Evolutionary conservation across 1,140 invertebrate species (phyloP).

Genomic region (Scaptomyza montana): DNA sequence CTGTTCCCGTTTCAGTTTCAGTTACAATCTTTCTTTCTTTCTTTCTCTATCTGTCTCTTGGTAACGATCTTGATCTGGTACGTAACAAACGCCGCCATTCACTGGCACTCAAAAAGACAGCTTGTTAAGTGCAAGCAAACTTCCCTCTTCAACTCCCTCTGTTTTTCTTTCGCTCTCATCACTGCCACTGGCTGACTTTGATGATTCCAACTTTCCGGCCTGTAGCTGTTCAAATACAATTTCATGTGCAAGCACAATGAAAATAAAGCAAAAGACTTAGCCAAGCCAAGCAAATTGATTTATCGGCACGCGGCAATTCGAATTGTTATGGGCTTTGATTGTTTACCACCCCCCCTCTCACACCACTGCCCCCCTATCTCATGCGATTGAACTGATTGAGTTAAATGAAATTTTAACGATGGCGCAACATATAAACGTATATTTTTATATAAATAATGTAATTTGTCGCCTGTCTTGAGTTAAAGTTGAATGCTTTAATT

Average conservation of each 20-base stretch:
- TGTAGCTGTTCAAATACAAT: conserved; percentile 49
- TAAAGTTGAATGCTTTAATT: conserved; percentile 58
- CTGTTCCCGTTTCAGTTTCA: conserved; percentile 16
- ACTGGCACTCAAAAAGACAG: conserved; percentile 20
- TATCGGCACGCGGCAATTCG: conserved; percentile 73
- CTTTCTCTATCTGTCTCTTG: neutral
- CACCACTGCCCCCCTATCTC: neutral
- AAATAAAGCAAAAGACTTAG: conserved; percentile 44
- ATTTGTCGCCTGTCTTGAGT: conserved; percentile 51
- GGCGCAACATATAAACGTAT: conserved; percentile 69
- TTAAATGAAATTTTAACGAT: conserved; percentile 71
- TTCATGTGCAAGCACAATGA: conserved; percentile 61
- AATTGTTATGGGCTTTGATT: conserved; percentile 61
- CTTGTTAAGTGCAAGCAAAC: conserved; percentile 28
- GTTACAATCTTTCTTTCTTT: neutral
- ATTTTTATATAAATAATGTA: conserved; percentile 38
- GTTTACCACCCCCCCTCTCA: conserved; percentile 9
- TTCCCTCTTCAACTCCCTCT: neutral
- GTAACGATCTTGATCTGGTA: conserved; percentile 28
- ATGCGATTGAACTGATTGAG: conserved; percentile 60
- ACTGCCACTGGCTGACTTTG: neutral
- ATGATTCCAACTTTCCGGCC: conserved; percentile 29
- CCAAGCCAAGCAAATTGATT: conserved; percentile 65
- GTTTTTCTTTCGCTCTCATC: too few relatives aligned
- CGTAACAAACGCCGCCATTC: conserved; percentile 18